Percentiles rank a stretch among this genome's conserved stretches.
These are phyloP conservation scores for Pteronotus mesoamericanus DNA, from an alignment of 2,797 vertebrate genomes.

Conservation along the genomic window DNA sequence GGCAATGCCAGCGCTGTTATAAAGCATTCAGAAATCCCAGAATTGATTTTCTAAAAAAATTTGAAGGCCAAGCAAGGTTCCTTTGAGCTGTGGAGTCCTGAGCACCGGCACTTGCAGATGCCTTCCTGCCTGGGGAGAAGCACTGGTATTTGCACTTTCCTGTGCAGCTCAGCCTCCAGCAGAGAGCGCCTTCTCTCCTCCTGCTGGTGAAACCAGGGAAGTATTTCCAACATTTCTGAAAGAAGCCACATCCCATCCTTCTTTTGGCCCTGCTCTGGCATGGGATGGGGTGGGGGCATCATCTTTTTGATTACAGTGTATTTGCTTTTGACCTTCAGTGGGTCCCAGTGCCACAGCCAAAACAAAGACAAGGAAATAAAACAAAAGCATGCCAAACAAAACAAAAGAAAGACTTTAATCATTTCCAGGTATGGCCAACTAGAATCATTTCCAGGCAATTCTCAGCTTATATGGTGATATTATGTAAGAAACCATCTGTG, in stretches of 20 bases:
- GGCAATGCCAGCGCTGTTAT: background rate
- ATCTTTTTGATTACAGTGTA: background rate
- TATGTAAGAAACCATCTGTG: background rate
- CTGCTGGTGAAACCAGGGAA: conserved; percentile 52
- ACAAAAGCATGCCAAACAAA: background rate
- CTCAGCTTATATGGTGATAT: background rate
- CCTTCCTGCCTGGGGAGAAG: background rate
- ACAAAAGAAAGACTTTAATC: background rate
- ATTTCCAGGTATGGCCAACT: background rate
- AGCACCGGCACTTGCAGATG: background rate
- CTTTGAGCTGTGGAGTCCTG: background rate
- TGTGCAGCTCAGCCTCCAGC: background rate
- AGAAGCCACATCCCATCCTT: background rate
- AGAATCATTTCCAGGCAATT: background rate
- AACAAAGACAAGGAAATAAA: conserved; percentile 12
- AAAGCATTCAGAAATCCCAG: background rate
- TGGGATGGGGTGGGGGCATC: background rate
- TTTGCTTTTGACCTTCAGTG: background rate
- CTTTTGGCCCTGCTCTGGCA: background rate
- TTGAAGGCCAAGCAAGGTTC: background rate
- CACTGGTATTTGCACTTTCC: background rate
- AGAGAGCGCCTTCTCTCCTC: conserved; percentile 40
- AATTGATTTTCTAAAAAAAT: background rate
- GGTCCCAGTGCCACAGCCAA: background rate
- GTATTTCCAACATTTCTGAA: background rate